These are phyloP conservation scores for Glaucopsyche alexis DNA, from an alignment of 2,888 invertebrate species.

Conservation along the genomic window DNA sequence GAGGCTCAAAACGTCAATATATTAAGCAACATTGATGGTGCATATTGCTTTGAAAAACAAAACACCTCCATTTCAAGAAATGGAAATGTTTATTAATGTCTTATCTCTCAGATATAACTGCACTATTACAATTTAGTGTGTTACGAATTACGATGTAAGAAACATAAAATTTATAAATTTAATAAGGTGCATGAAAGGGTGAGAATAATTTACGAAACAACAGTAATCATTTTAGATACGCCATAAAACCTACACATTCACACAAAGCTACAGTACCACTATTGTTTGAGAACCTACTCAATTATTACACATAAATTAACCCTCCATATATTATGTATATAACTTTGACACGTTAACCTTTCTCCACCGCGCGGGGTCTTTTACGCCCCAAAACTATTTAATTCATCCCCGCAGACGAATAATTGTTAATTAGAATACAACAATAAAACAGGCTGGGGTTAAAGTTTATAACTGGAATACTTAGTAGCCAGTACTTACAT, in stretches of 20 bases:
- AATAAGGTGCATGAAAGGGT: neutral
- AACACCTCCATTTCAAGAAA: too few species aligned
- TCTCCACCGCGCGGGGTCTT: neutral
- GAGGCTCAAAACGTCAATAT: too few species aligned
- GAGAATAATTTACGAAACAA: neutral
- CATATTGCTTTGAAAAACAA: too few species aligned
- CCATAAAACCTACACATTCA: constrained; percentile 1
- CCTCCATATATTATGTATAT: constrained; percentile 7
- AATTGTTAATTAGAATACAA: constrained; percentile 13
- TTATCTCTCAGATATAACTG: too few species aligned
- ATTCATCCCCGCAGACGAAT: constrained; percentile 19
- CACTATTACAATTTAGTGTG: neutral
- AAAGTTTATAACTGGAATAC: neutral
- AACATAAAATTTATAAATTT: neutral
- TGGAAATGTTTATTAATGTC: too few species aligned
- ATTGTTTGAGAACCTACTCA: constrained; percentile 15
- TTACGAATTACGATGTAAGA: neutral
- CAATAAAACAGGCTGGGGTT: neutral
- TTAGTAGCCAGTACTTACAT: constrained; percentile 73
- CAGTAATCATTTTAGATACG: neutral
- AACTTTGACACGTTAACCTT: constrained; percentile 23
- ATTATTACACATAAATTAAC: constrained; percentile 25
- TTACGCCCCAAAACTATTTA: constrained; percentile 18
- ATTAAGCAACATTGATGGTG: too few species aligned
- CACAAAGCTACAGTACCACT: neutral